Evolutionary conservation across 2,113 vertebrate genomes (phyloP), one percentile per base, ranked within the genome.

Genomic region (Oreocharis arfaki): DNA sequence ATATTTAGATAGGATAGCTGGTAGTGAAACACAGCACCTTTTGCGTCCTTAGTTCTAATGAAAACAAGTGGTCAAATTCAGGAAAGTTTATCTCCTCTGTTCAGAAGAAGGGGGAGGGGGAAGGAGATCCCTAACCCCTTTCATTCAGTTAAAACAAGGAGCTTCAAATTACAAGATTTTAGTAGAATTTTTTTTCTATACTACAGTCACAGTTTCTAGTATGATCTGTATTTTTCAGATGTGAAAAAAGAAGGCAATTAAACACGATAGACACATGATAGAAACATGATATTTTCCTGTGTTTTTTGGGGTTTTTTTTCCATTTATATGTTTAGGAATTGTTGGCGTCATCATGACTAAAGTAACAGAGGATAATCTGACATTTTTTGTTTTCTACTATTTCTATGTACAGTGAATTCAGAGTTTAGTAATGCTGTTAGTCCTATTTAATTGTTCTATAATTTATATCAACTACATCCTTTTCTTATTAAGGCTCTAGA

Each of bases 41-140:
- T 88, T 39, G 17, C 3, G 9, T 88, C 10, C 32, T 76, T 37
- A 49, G 15, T 53, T 73, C 21, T 26, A 50, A 28, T 4, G 19
- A 75, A 91, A 61, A 2, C 11, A 75, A n/a, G 5, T 1, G 1
- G 17, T 59, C 16, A 52, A 70, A 82, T 27, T 73, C 35, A 79
- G 23, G 7, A 47, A 84, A 84, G 13, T 60, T 6, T 65, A n/a
- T 33, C n/a, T 86, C 42, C 14, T 55, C 6, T 67, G 1, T 42
- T 47, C 19, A 26, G 61, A 64, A 42, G 9, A 8, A 16, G 11
- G 13, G 3, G 5, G 4, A 4, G 1, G 0, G 2, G 12, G 19
- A 61, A 49, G 13, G 37, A 70, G 7, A 13, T 56, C 6, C 3
- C 2, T 32, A 41, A 22, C 2, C 6, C 11, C 17, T 80, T 84